Base-by-base conservation (phyloP, 2,888 invertebrate genomes). In the Campaea margaritaria region DNA sequence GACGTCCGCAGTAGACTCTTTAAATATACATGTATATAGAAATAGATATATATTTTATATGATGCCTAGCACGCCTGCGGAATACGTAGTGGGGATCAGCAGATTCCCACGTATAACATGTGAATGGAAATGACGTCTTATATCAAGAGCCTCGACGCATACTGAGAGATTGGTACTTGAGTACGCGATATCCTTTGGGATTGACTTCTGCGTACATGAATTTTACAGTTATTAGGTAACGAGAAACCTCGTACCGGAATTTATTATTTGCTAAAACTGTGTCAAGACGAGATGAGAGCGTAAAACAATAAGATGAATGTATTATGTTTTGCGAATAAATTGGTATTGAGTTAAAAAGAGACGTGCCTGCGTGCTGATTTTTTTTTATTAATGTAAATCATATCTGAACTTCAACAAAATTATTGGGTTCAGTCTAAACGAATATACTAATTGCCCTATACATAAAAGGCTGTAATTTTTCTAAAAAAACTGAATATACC, bases 81-180 rank as follows among this genome's bases (percentile, higher is more conserved):
- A 79, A 79, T 79, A 74, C 70, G 65, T 68, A 75, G 79, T 74
- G 69, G 69, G 74, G 72, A 75, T 74, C 72, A 75, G 68, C 64
- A 67, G 67, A 72, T 70, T 72, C 74, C 67, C 75, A 74, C 74
- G 78, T 77, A 70, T 73, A 73, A 68, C 68, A 70, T 73, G 74
- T 70, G 76, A 78, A 79, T 77, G 74, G 74, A 73, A 80, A 79
- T 75, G 75, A 74, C 72, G 72, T 74, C 73, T 78, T 79, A 78
- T 79, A 75, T 78, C 72, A 74, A 74, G 73, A 72, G 69, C 63
- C 69, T 70, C 65, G 61, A 69, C 70, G 69, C 71, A 68, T 69
- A 64, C 65, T 62, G 62, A 60, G 64, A 61, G 58, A 54, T 44
- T 47, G 56, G 53, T 52, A 63, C 61, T 58, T 61, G 57, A 63